Evolutionary conservation across 92 coral and sea anemone genomes (phyloP), one percentile per base, ranked within the genome.

Genomic region (Heliopora coerulea): DNA sequence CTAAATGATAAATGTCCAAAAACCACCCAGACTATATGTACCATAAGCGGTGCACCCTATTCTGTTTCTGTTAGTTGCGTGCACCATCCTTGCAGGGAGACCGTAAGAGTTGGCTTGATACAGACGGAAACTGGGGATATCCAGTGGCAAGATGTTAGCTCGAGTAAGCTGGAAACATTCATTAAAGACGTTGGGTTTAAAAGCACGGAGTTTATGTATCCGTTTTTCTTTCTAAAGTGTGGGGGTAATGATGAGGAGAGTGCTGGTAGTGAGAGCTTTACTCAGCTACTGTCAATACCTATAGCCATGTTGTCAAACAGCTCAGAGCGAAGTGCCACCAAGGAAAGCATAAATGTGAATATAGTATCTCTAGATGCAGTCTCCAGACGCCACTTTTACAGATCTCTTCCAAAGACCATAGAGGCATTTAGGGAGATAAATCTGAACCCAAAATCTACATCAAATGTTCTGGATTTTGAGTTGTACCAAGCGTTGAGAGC

Each of bases 301-400:
- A 25, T 69, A 0, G 61, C 62, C 18, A 31, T 21, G 30, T 20
- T 18, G 3, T 31, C 27, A 33, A 69, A 69, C 62, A 49, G 4
- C 14, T 69, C 76, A 28, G 35, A 35, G 28, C 83, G 78, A 37
- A 70, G 73, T 26, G 23, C 21, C 32, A 70, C 58, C 10, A 74
- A 73, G 13, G 62, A 75, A 40, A n/a, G 24, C 24, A 77, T 91
- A n/a, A 91, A 91, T 65, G 70, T 91, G 32, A 91, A 91, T 56
- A 81, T 91, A 41, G 73, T 91, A 8, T 79, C 88, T 8, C 39
- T 88, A 6, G 89, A 91, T 46, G 86, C 97, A 18, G 91, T 91
- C 54, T 83, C 97, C 1, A 79, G 97, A 69, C 86, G 93, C 49
- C 93, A 91, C 54, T 88, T 91, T 59, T 88, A 88, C 69, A 83